These are phyloP conservation scores for Drosophila macrospina DNA, from an alignment of 2,888 invertebrate species.

Conservation along the genomic window DNA sequence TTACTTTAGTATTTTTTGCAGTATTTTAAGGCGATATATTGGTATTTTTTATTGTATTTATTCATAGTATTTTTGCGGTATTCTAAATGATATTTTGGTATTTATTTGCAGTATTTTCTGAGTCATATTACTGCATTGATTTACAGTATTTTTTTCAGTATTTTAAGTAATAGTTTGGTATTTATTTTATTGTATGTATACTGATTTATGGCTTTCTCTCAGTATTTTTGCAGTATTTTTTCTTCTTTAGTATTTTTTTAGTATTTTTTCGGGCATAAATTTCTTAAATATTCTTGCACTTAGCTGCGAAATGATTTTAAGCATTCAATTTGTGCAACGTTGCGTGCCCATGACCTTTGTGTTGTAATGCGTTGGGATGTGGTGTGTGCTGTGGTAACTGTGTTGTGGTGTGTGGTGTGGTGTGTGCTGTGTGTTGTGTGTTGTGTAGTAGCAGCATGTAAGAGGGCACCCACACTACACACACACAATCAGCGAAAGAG, in stretches of 20 bases:
- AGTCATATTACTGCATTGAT: too few relatives aligned
- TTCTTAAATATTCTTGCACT: slow-evolving; percentile 25
- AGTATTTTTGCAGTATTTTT: too few relatives aligned
- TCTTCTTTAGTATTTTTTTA: too few relatives aligned
- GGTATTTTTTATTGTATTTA: neutral
- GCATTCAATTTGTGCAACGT: slow-evolving; percentile 66
- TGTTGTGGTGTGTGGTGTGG: neutral
- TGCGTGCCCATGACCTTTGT: slow-evolving; percentile 75
- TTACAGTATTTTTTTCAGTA: neutral
- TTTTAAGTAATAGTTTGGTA: neutral
- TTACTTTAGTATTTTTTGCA: too few relatives aligned
- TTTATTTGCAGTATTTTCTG: too few relatives aligned
- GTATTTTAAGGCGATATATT: neutral
- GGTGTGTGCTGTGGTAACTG: slow-evolving; percentile 1
- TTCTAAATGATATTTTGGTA: too few relatives aligned
- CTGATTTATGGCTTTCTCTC: too few relatives aligned
- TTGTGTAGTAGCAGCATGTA: slow-evolving; percentile 1
- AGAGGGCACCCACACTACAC: slow-evolving; percentile 43
- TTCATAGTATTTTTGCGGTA: neutral
- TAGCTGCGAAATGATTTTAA: slow-evolving; percentile 50
- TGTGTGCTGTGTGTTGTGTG: slow-evolving; percentile 1
- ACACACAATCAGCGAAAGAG: slow-evolving; percentile 12
- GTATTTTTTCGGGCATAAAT: neutral
- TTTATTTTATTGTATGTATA: too few relatives aligned
- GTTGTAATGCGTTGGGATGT: slow-evolving; percentile 6